These are phyloP conservation scores for Resseliella maxima DNA, from an alignment of 2,888 invertebrate genomes.

Conservation along the genomic window DNA sequence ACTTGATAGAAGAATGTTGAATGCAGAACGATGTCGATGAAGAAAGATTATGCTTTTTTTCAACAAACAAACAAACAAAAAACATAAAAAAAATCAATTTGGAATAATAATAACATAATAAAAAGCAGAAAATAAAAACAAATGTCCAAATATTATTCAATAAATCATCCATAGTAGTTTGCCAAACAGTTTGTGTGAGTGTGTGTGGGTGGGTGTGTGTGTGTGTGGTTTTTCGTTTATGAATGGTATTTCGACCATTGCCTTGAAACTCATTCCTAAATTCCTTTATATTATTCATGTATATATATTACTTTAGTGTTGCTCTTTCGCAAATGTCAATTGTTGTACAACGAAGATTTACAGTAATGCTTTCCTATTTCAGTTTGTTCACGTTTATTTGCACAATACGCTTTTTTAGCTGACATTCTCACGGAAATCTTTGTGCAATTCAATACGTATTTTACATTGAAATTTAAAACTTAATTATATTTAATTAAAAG, in stretches of 20 bases:
- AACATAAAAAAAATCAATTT: background rate
- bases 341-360: background rate
- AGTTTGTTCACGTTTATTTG: background rate
- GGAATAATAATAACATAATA: background rate
- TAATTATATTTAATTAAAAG: slow-evolving; percentile 18
- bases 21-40: background rate
- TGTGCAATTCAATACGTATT: background rate
- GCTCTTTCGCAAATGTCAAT: background rate
- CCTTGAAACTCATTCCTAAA: too few relatives aligned
- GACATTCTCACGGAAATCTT: background rate
- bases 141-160: background rate
- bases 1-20: background rate
- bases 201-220: too few relatives aligned
- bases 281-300: too few relatives aligned
- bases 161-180: background rate
- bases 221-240: too few relatives aligned
- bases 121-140: background rate
- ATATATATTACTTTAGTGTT: background rate
- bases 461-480: background rate
- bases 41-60: background rate
- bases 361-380: background rate
- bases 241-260: too few relatives aligned
- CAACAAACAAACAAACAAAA: background rate
- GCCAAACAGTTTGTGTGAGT: too few relatives aligned
- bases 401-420: background rate